Percentiles rank a stretch among this genome's conserved stretches.
These are phyloP conservation scores for Eupeodes latifasciatus DNA, from an alignment of 2,888 invertebrate species.

Conservation along the genomic window DNA sequence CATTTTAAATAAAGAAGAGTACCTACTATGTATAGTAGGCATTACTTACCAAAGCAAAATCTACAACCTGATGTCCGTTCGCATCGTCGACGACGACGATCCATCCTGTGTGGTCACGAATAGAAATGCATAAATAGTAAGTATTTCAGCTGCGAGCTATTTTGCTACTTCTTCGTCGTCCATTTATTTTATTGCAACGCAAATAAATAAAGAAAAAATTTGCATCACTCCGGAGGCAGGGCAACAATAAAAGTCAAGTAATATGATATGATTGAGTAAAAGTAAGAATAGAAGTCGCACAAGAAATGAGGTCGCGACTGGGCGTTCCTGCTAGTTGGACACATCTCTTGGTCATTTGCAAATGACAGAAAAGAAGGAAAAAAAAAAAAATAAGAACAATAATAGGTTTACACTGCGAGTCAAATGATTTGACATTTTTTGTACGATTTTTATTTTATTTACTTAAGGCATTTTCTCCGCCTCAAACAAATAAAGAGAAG, in stretches of 20 bases:
- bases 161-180: not conserved
- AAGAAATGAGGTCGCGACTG: slow-evolving; percentile 50
- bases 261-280: slow-evolving; percentile 74
- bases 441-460: too few relatives aligned
- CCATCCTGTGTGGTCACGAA: slow-evolving; percentile 56
- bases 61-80: slow-evolving; percentile 53
- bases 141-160: slow-evolving; percentile 2
- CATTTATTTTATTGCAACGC: not conserved
- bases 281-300: slow-evolving; percentile 23
- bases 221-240: slow-evolving; percentile 1
- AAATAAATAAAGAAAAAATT: slow-evolving; percentile 40
- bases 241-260: slow-evolving; percentile 73
- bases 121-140: slow-evolving; percentile 52
- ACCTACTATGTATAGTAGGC: not conserved
- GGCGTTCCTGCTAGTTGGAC: slow-evolving; percentile 64
- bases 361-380: not conserved
- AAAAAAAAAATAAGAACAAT: not conserved
- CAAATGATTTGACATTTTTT: not conserved
- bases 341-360: slow-evolving; percentile 53
- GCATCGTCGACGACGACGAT: not conserved
- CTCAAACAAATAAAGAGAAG: too few relatives aligned
- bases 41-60: slow-evolving; percentile 42
- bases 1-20: slow-evolving; percentile 14
- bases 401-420: not conserved
- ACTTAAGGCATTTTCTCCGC: too few relatives aligned